phyloP scores from a whole-genome alignment of 2,888 invertebrate species.

The Calliphora vomitoria region DNA sequence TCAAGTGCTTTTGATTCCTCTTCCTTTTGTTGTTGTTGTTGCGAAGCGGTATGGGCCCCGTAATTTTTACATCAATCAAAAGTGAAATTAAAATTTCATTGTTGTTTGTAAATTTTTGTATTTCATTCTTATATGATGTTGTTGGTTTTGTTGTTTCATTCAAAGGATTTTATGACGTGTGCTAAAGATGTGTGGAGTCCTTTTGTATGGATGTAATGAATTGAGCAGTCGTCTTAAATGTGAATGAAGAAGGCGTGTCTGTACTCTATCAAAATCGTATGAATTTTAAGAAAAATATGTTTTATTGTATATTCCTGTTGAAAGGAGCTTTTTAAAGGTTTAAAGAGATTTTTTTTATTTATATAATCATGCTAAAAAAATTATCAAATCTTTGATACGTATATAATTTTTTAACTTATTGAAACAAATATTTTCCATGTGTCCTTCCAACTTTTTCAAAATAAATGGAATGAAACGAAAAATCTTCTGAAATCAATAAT shows the following conservation, averaged over 20 bases:
- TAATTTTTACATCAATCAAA: conserved; percentile 79
- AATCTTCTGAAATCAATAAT: no score
- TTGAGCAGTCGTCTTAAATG: conserved; percentile 59
- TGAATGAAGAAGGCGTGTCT: conserved; percentile 6
- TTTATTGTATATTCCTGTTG: neutral
- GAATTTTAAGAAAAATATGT: neutral
- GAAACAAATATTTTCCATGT: no score
- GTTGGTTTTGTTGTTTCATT: conserved; percentile 23
- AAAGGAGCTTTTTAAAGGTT: no score
- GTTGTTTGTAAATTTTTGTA: conserved; percentile 60
- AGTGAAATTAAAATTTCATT: conserved; percentile 81
- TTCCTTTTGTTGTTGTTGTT: conserved; percentile 63
- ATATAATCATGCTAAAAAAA: no score
- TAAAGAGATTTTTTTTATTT: no score
- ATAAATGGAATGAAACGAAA: no score
- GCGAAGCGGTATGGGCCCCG: conserved; percentile 65
- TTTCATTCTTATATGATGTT: conserved; percentile 39
- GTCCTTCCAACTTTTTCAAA: no score
- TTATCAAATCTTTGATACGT: no score
- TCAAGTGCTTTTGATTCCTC: conserved; percentile 62
- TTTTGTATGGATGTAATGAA: conserved; percentile 55
- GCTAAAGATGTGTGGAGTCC: conserved; percentile 54
- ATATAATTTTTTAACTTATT: no score
- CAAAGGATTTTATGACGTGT: conserved; percentile 68
- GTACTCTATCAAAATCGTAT: neutral